Evolutionary conservation across 2,797 vertebrate species (phyloP), one percentile per base, ranked within the genome.

Genomic region (Mormyrus proboscirostris): DNA sequence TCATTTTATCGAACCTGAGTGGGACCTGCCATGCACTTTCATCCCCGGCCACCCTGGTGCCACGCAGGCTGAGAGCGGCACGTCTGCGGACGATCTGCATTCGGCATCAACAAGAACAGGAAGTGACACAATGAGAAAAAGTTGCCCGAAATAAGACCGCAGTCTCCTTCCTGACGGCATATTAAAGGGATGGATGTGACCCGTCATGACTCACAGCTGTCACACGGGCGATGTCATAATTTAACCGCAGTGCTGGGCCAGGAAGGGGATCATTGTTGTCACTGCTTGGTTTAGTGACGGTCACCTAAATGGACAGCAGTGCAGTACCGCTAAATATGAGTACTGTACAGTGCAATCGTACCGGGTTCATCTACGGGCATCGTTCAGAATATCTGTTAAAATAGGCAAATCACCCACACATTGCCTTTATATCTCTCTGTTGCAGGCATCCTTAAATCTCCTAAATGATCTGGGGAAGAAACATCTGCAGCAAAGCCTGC

Each of bases 201-300:
- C 38, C 7, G 38, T 79, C 41, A 79, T 79, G 41, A 79, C 38
- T 79, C 33, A 79, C 41, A 79, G 38, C 73, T 79, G 73, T 79
- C 73, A 79, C 89, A 73, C n/a, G 59, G 47, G 29, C n/a, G 65
- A 83, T 49, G 7, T 76, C 88, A 88, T n/a, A 86, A 90, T 88
- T 57, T 73, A 88, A 55, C 76, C 12, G 50, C 88, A 53, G 82
- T 83, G 12, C 85, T 73, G 25, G 57, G 62, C 62, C 16, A 57
- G 83, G 57, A 88, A 44, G 53, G 73, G 50, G 49, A 62, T 83
- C 53, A 25, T 51, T 62, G 53, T 55, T 29, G 44, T 33, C n/a
- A 47, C 19, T 76, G 55, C 62, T 88, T 76, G 89, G 57, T 29
- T 65, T 41, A 10, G 44, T 79, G 73, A 87, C 38, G 50, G 59